Evolutionary conservation across 2,888 invertebrate species (phyloP), one percentile per base, ranked within the genome.

Genomic region (Polietes domitor): DNA sequence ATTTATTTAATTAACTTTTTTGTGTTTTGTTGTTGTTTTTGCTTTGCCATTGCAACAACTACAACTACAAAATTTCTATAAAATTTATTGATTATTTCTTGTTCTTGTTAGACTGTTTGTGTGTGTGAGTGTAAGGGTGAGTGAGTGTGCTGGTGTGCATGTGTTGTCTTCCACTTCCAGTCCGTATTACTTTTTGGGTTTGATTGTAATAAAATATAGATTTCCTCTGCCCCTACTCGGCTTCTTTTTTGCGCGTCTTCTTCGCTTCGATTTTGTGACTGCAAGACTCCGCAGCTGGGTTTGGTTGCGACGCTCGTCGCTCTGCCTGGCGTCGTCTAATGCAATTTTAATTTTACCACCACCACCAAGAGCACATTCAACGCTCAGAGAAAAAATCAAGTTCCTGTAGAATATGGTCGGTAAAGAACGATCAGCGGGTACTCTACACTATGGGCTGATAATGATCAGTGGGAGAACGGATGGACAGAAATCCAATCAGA

Each of bases 1-100:
- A 86, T 86, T 86, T 86, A 86, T 85, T 86, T 86, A 86, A 86
- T 86, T 86, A 86, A 86, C 79, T 86, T 86, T 86, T 61, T 70
- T 26, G 19, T 26, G 21, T 58, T 15, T 15, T 71, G 72, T 80
- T 74, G 43, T 70, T 21, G 37, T 61, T 28, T 32, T 58, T 80
- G 47, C 76, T 80, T 72, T 70, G n/a, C 43, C n/a, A n/a, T n/a
- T 81, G 84, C 84, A 79, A 76, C 70, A 47, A 61, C 81, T 76
- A 76, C 70, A 47, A 61, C 81, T 76, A 86, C 75, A 86, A 61
- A 85, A 80, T 83, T 85, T 83, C 85, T 83, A 85, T 86, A 78
- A 86, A 86, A 86, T 86, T 83, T 85, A 86, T 86, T 86, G 85
- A 85, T 86, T 86, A 80, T 83, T 86, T 79, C 58, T 76, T 61